Base-by-base conservation (phyloP, 2,113 vertebrate genomes). In the Centropus bengalensis region DNA sequence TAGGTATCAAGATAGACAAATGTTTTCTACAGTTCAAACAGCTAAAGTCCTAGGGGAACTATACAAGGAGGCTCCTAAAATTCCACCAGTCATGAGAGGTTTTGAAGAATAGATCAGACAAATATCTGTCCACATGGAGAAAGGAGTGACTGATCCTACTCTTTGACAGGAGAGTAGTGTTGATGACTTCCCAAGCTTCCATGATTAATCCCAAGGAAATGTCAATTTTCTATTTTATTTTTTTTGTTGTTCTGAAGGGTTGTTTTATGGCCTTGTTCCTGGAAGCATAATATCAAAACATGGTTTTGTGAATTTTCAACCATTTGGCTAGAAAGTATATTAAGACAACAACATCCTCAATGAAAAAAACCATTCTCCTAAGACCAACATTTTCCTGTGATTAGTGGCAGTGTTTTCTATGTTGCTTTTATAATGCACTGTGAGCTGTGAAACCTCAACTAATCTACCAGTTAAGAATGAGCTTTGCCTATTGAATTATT, bases 81-180 rank as follows among this genome's bases (percentile, higher is more conserved):
- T 71, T 20, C 26, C 66, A 5, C 38, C 23, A 13, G 2, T 71
- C 27, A 14, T 1, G 1, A 67, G 32, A 0, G 0, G 12, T 69
- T 79, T 80, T 59, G 42, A 75, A 52, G 36, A 79, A 69, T n/a
- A 69, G n/a, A 47, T 40, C 13, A 74, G 51, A 64, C 28, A 82
- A 77, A 38, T 22, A 42, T 24, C 62, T 42, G 13, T 24, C 55
- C 38, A 47, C 21, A 10, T 12, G 28, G 24, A 90, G 8, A 32
- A 6, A 52, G 8, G 16, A 32, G 40, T 32, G n/a, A 24, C 9
- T 84, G 44, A 64, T 47, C 26, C n/a, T 64, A 16, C 24, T 28
- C 52, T 73, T 52, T 74, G 55, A 18, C n/a, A 36, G 26, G 51
- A 56, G 2, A 51, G 3, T 49, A 24, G 10, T 58, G 38, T 42